Conservation (phyloP, 2,888 invertebrate genomes). For the Melangyna quadrimaculata region DNA sequence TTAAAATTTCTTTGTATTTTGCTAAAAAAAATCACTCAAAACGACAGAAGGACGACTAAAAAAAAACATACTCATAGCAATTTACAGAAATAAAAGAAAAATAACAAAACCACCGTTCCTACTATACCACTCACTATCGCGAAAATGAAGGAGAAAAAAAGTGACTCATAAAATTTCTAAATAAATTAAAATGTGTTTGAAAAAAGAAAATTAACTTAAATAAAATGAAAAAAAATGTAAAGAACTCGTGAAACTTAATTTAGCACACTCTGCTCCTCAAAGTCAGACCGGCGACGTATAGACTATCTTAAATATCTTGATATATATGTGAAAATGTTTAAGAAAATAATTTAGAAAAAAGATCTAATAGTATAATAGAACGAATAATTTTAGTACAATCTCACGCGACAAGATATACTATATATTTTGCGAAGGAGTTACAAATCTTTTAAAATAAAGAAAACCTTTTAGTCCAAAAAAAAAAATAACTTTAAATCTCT, state of each 20-base stretch:
- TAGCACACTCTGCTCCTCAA: constrained; percentile 68
- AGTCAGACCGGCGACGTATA: constrained; percentile 65
- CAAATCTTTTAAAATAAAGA: neutral
- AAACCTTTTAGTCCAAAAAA: neutral
- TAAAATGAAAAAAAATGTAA: constrained; percentile 10
- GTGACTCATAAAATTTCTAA: constrained; percentile 64
- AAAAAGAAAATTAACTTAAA: constrained; percentile 7
- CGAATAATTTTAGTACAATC: constrained; percentile 3
- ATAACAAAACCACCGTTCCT: constrained; percentile 33
- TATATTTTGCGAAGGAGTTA: neutral
- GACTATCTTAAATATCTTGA: constrained; percentile 56
- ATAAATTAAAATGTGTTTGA: constrained; percentile 54
- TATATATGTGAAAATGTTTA: constrained; percentile 3
- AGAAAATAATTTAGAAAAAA: neutral
- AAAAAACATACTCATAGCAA: constrained; percentile 38
- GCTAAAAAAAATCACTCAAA: constrained; percentile 19
- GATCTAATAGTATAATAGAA: constrained; percentile 10
- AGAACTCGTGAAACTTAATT: constrained; percentile 67
- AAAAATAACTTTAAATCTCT: neutral
- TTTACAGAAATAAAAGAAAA: constrained; percentile 59
- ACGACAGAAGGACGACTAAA: constrained; percentile 46
- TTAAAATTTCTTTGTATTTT: constrained; percentile 13
- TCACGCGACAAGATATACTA: constrained; percentile 19
- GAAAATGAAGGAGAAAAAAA: constrained; percentile 38
- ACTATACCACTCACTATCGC: constrained; percentile 5